Base-by-base conservation (phyloP, 2,888 invertebrate genomes). In the Flabesymbios commensalis region DNA sequence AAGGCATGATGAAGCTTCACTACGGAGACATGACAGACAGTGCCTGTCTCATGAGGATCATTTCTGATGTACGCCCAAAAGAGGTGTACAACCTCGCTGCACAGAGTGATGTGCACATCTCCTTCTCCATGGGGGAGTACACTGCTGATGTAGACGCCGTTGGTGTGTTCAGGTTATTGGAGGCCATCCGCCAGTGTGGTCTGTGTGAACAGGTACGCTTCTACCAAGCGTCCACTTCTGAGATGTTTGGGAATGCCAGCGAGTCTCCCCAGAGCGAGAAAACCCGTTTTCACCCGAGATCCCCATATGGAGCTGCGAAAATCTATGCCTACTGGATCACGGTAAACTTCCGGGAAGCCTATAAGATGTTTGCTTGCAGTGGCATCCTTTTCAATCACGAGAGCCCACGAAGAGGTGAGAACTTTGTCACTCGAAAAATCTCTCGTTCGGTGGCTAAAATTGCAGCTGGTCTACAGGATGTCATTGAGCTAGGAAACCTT, bases 21-120 rank as follows among this genome's bases (percentile, higher is more conserved):
- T 99, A 99, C 83, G 99, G 99, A 17, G 99, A 99, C 79, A 90
- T 99, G 88, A 98, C 98, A 0, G 99, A 99, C 83, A 95, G 95
- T 53, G 94, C 95, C 67, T 95, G 95, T 81, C 85, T 95, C 64
- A 91, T 93, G 29, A 93, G 93, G 85, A 88, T 94, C 33, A 91
- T 95, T 57, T 88, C 86, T 78, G 79, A 87, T 84, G 88, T 91
- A 22, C 86, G 87, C 74, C 99, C 99, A 0, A 88, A 88, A 39
- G 99, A 99, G 85, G 92, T 99, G 70, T 99, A 99, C 82, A 99
- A 99, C 85, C 86, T 99, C 66, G 99, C 96, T 1, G 99, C 99
- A 0, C 98, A 99, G 81, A 97, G 97, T 71, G 99, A 99, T 83
- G 59, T 57, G 4, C 68, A 88, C 88, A 87, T 88, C 45, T 96